Evolutionary conservation across 1,140 invertebrate species (phyloP), one percentile per base, ranked within the genome.

Genomic region (Procambarus clarkii): DNA sequence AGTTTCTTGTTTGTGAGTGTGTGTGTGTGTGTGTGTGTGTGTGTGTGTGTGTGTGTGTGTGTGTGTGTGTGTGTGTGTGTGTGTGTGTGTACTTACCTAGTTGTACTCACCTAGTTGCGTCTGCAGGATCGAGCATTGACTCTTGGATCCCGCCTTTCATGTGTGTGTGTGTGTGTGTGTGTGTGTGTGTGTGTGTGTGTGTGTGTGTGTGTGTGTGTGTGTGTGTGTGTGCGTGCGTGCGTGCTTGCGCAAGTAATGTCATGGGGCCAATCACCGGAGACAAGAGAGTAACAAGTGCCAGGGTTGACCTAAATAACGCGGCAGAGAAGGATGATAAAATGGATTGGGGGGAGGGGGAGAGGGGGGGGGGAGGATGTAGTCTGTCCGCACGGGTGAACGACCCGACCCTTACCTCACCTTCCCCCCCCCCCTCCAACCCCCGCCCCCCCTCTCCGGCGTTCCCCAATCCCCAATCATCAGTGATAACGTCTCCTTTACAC

Each of bases 231-330:
- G 50, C 1, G 50, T 54, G 50, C 1, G 50, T 54, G 50, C 18
- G 18, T 21, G 64, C 21, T 11, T 21, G 64, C 21, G 64, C 18
- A 18, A 21, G 64, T 21, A 18, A 18, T 69, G 64, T 18, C 18
- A 69, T 18, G 21, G 13, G 21, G 13, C 64, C 64, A 21, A 18
- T 69, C 21, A 69, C 64, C 21, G 48, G 54, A 64, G 80, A 45
- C 69, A 71, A 86, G 69, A 86, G 69, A 50, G 24, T 54, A 34
- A 77, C 64, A 34, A 86, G 84, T 86, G 84, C 84, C 84, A 86
- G 45, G 44, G 45, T n/a, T 86, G 71, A 74, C 84, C 84, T 69
- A 86, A 82, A 88, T 69, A 74, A 74, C n/a, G 34, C 58, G 86
- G 78, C 45, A 81, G 34, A 34, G 34, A 34, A 34, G 34, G 34